These are phyloP conservation scores for Calliscelio sp. DNA, from an alignment of 2,888 invertebrate genomes.

Conservation along the genomic window DNA sequence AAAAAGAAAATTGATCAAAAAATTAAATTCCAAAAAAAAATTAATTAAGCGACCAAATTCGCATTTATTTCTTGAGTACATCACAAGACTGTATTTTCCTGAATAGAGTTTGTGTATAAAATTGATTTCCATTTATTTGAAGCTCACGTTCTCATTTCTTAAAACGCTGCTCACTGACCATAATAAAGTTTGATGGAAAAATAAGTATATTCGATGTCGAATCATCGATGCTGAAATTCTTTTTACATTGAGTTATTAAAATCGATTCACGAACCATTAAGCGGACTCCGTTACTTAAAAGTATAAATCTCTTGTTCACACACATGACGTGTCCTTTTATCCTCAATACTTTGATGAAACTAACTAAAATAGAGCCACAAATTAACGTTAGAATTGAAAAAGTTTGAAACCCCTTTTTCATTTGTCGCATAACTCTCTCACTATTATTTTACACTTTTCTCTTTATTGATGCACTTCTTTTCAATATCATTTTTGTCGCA, in stretches of 20 bases:
- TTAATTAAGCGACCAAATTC: no score
- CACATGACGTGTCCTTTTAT: conserved; percentile 8
- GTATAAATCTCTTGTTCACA: conserved; percentile 18
- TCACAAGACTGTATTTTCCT: no score
- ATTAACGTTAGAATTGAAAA: conserved; percentile 19
- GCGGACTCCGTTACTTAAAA: conserved; percentile 17
- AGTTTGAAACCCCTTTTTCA: conserved; percentile 11
- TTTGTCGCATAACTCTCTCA: conserved; percentile 18
- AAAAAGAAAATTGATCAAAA: no score
- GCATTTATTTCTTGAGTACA: no score
- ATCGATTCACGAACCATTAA: conserved; percentile 39
- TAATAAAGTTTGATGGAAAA: conserved; percentile 8
- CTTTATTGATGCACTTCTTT: background rate
- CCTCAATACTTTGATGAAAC: conserved; percentile 19
- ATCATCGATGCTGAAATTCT: conserved; percentile 27
- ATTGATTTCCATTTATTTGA: background rate
- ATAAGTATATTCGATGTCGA: conserved; percentile 17
- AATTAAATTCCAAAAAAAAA: no score
- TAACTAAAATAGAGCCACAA: conserved; percentile 12
- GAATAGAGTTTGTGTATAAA: no score
- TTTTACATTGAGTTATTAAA: conserved; percentile 36
- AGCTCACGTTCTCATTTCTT: background rate
- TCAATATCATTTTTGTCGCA: background rate
- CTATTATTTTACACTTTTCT: conserved; percentile 29
- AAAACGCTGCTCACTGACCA: background rate